A percentile compares a stretch with the other conserved stretches of the same genome.
Conservation (phyloP, 2,797 vertebrate species). For the Chaetophractus vellerosus region DNA sequence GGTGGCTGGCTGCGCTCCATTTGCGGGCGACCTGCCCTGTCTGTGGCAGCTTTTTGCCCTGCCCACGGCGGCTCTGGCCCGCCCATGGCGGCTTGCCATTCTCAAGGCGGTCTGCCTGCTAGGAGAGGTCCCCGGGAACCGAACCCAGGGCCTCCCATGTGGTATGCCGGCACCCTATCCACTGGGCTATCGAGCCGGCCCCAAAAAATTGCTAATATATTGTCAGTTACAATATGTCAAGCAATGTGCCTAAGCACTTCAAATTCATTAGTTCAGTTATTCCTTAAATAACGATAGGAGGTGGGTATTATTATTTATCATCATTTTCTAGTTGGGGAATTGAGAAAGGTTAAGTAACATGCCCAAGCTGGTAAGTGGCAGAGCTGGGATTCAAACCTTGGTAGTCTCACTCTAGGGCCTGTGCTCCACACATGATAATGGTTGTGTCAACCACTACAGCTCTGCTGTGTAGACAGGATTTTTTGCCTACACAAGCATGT, state of each 20-base stretch:
- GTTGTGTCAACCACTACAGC: fast-evolving
- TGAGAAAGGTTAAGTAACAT: not conserved
- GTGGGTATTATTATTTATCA: not conserved
- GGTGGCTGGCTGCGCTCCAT: no score
- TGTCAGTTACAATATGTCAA: not conserved
- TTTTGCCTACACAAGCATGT: not conserved
- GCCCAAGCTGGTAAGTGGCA: not conserved
- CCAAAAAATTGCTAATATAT: not conserved
- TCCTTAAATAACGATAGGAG: not conserved
- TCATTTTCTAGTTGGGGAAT: not conserved
- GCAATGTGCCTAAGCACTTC: not conserved
- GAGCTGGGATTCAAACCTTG: not conserved
- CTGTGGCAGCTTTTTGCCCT: no score
- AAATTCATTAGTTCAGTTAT: not conserved
- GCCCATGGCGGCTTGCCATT: no score
- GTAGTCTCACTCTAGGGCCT: not conserved
- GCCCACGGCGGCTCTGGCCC: no score
- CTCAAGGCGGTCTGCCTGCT: no score
- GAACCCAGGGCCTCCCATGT: no score
- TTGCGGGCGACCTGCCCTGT: no score
- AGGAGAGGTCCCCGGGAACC: no score
- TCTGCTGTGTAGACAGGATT: fast-evolving
- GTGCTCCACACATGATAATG: not conserved
- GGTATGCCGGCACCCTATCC: no score
- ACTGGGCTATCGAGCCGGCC: no score